Evolutionary conservation across 2,888 invertebrate species (phyloP).

Genomic region (Camponotus fellah): DNA sequence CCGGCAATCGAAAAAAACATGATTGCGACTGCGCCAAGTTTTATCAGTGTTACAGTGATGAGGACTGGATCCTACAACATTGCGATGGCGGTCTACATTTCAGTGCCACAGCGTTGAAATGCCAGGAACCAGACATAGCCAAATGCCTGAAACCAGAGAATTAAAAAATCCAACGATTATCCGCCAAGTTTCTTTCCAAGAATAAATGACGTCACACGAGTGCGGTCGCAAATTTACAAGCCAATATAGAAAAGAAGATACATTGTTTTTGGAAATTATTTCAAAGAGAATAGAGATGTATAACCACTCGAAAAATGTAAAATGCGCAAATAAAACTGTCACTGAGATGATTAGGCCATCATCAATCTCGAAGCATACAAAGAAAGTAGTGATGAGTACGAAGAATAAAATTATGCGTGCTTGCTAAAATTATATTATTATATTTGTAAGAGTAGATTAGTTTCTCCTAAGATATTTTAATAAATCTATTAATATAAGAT

Average conservation of each 20-base stretch:
- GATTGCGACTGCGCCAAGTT: neutral
- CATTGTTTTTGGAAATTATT: neutral
- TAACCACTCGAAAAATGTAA: neutral
- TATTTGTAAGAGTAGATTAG: constrained; percentile 29
- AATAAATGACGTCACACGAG: neutral
- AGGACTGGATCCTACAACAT: accelerated
- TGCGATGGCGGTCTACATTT: constrained; percentile 7
- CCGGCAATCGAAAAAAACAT: neutral
- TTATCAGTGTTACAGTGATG: neutral
- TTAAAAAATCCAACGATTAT: neutral
- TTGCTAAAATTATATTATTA: constrained; percentile 15
- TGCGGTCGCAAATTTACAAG: neutral
- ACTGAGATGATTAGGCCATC: neutral
- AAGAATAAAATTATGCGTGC: neutral
- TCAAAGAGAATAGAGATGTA: neutral
- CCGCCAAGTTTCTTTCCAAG: neutral
- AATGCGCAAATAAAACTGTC: constrained; percentile 1
- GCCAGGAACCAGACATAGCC: neutral
- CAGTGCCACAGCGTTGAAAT: accelerated
- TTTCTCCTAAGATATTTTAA: constrained; percentile 38
- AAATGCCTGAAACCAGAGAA: neutral
- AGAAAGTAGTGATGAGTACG: constrained; percentile 16
- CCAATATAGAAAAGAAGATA: neutral
- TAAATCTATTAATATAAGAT: constrained; percentile 23
- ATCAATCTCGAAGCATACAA: constrained; percentile 4